Base-by-base conservation (phyloP, 2,888 invertebrate species). In the Agonopterix heracliana region DNA sequence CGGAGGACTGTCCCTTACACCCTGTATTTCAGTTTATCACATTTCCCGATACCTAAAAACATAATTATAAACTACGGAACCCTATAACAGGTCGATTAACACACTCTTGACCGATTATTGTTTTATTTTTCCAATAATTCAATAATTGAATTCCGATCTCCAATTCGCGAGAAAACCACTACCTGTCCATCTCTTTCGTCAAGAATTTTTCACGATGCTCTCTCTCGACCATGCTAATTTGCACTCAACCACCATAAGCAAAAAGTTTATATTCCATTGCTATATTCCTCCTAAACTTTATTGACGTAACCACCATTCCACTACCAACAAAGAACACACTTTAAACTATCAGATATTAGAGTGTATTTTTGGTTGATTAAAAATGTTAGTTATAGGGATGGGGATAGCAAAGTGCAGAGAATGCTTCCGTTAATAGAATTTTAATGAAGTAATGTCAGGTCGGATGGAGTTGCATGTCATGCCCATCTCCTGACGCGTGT, bases 341-440 rank as follows among this genome's bases (percentile, higher is more conserved):
- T 55, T 0, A 50, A 53, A 52, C 51, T 48, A 0, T 5, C 5
- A 1, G 11, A 11, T 0, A 0, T 34, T 66, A 67, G 51, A 47
- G 58, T 62, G n/a, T 38, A 38, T 53, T 63, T 68, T 68, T 34
- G 41, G 14, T 42, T 61, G 54, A 34, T 49, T 2, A 10, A 47
- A 46, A 46, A 44, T 34, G 43, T 54, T 43, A 47, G 49, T n/a
- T 44, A 34, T 41, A 50, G 17, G 51, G 26, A 26, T 26, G 41
- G 41, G 48, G 55, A 52, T 55, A 51, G 61, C 54, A 59, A 61
- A 61, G 62, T 68, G 61, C 65, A 70, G 75, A 82, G 86, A 87
- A 86, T 84, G 87, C 87, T 85, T 83, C 85, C 73, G 84, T 80
- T 88, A 88, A 87, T 88, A 88, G 86, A 86, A 85, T 85, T 85